Percentiles rank a stretch among this genome's conserved stretches.
phyloP scores from a whole-genome alignment of 2,113 vertebrate genomes.

The Panurus biarmicus region DNA sequence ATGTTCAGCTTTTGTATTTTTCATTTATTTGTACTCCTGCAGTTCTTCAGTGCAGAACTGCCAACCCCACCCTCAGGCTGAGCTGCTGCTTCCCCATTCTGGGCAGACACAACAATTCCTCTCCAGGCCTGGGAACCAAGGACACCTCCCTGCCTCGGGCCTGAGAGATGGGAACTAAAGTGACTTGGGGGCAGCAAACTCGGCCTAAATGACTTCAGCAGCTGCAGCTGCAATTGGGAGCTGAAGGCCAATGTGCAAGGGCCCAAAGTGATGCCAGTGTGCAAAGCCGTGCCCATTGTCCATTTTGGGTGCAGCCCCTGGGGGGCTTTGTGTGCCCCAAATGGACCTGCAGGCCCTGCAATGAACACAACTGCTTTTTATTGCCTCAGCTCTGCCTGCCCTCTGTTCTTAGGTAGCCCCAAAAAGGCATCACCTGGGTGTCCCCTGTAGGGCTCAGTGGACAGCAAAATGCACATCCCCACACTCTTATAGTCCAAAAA shows the following conservation, averaged over 20 bases:
- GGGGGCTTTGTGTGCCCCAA: neutral
- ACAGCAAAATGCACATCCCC: neutral
- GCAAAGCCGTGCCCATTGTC: fast-evolving
- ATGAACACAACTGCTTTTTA: neutral
- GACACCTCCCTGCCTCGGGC: neutral
- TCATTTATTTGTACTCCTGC: fast-evolving
- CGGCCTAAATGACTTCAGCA: neutral
- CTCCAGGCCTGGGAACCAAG: neutral
- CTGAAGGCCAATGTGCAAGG: neutral
- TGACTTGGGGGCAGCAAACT: neutral
- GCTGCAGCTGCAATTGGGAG: neutral
- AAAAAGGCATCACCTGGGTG: neutral
- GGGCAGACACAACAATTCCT: neutral
- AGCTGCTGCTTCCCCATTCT: neutral
- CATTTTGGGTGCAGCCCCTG: neutral
- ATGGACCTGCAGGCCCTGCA: neutral
- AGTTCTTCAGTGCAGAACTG: neutral
- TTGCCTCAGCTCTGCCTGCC: neutral
- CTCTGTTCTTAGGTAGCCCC: neutral
- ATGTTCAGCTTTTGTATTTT: too few relatives aligned
- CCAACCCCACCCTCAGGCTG: neutral
- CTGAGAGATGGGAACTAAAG: neutral
- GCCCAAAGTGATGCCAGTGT: neutral
- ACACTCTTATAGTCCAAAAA: neutral
- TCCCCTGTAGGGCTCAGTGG: neutral